phyloP scores from a whole-genome alignment of 1,140 invertebrate genomes.

The Ectropis grisescens region DNA sequence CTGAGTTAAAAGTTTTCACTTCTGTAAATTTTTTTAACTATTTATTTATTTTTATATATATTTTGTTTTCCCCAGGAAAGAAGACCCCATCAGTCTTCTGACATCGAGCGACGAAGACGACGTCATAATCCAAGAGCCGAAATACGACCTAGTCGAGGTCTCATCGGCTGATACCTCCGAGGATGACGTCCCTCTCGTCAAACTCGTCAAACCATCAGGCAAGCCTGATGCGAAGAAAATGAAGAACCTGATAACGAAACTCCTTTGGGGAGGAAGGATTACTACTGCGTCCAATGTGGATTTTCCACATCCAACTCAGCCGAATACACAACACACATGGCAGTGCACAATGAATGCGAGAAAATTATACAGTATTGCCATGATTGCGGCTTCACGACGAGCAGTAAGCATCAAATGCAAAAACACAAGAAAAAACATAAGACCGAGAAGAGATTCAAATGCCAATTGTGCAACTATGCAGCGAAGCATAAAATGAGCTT shows the following conservation, averaged over 20 bases:
- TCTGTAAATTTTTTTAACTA: too few species aligned
- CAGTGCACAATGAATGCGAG: constrained; percentile 7
- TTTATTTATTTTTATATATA: too few species aligned
- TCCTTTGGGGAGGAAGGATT: constrained; percentile 27
- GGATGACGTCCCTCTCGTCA: constrained; percentile 39
- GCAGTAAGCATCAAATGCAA: constrained; percentile 26
- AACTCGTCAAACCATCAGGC: constrained; percentile 19
- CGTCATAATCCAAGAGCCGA: constrained; percentile 47
- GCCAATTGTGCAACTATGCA: constrained; percentile 36
- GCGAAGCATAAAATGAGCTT: constrained; percentile 42
- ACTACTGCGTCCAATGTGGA: constrained; percentile 32
- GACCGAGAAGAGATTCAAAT: constrained; percentile 30
- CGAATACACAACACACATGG: constrained; percentile 22
- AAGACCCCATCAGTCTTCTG: constrained; percentile 41
- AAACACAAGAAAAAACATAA: constrained; percentile 34
- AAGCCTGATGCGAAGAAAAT: constrained; percentile 1
- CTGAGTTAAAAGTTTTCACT: too few species aligned
- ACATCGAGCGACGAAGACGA: constrained; percentile 57
- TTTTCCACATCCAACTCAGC: constrained; percentile 15
- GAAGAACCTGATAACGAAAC: constrained; percentile 10
- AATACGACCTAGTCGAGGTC: constrained; percentile 48
- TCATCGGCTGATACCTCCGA: constrained; percentile 50
- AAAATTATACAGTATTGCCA: constrained; percentile 29
- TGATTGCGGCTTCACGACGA: constrained; percentile 30
- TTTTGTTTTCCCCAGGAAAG: too few species aligned